Conservation (phyloP, 1,140 invertebrate genomes). For the Zaprionus davidi region DNA sequence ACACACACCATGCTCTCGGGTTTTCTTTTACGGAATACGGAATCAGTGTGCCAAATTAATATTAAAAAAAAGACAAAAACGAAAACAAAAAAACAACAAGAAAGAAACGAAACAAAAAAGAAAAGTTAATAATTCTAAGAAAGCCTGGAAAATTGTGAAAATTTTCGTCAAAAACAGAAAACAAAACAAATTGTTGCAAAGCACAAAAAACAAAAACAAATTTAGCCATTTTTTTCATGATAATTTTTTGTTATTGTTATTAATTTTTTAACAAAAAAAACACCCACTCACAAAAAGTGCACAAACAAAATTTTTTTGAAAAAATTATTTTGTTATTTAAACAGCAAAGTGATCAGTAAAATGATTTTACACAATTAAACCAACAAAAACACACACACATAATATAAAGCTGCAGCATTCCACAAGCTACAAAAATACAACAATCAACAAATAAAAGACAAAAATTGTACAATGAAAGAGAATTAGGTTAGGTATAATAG, state of each 20-base stretch:
- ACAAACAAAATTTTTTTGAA: constrained; percentile 48
- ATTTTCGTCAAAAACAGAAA: constrained; percentile 49
- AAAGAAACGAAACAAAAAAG: constrained; percentile 35
- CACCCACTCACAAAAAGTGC: constrained; percentile 38
- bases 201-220: constrained; percentile 61
- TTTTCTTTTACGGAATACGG: constrained; percentile 69
- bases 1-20: constrained; percentile 77
- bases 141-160: constrained; percentile 47
- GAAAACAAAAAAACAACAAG: constrained; percentile 30
- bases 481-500: constrained; percentile 14
- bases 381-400: constrained; percentile 45
- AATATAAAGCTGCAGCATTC: constrained; percentile 62
- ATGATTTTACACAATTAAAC: constrained; percentile 64
- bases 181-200: constrained; percentile 79
- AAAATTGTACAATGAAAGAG: constrained; percentile 71
- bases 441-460: constrained; percentile 61
- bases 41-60: constrained; percentile 83
- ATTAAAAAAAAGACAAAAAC: constrained; percentile 37
- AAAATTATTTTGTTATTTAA: constrained; percentile 55
- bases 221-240: constrained; percentile 76
- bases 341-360: constrained; percentile 81
- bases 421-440: constrained; percentile 43
- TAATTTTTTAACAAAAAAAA: constrained; percentile 75
- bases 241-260: constrained; percentile 81
- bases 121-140: constrained; percentile 61